A percentile compares a stretch with the other conserved stretches of the same genome.
These are phyloP conservation scores for Orientallactaga bullata DNA, from an alignment of 2,113 vertebrate genomes.

Conservation along the genomic window DNA sequence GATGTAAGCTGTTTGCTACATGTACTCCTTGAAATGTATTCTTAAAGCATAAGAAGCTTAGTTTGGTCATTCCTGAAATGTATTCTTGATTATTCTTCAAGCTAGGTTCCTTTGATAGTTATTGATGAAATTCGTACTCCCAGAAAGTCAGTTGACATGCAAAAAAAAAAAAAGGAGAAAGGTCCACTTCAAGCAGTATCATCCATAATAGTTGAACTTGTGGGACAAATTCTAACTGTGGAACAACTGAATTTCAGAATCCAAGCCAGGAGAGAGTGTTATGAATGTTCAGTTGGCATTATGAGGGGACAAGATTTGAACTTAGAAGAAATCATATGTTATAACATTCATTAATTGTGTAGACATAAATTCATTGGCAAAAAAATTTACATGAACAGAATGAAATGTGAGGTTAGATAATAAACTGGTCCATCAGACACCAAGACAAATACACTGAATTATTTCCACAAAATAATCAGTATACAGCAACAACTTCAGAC, in stretches of 20 bases:
- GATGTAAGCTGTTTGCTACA: slow-evolving; percentile 48
- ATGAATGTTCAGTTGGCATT: slow-evolving; percentile 18
- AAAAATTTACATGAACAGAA: slow-evolving; percentile 76
- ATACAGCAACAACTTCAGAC: neutral
- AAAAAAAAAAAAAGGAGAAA: slow-evolving; percentile 82
- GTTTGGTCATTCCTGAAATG: slow-evolving; percentile 80
- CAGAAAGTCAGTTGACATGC: slow-evolving; percentile 83
- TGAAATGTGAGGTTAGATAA: slow-evolving; percentile 60
- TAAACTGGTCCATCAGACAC: slow-evolving; percentile 67
- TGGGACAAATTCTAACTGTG: slow-evolving; percentile 86
- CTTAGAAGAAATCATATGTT: slow-evolving; percentile 63
- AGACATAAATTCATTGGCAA: slow-evolving; percentile 64
- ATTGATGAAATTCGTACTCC: slow-evolving; percentile 85
- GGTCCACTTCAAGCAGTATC: slow-evolving; percentile 79
- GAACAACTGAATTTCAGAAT: slow-evolving; percentile 80
- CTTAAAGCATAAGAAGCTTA: slow-evolving; percentile 56
- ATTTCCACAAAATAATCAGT: neutral
- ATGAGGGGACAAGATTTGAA: neutral
- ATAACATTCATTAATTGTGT: slow-evolving; percentile 48
- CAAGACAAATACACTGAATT: slow-evolving; percentile 66
- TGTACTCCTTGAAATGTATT: slow-evolving; percentile 64
- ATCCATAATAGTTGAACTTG: slow-evolving; percentile 87
- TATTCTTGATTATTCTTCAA: slow-evolving; percentile 80
- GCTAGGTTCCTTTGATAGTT: slow-evolving; percentile 73
- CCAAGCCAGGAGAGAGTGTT: slow-evolving; percentile 65